Evolutionary conservation across 2,797 vertebrate genomes (phyloP).

Genomic region (Channallabes apus): DNA sequence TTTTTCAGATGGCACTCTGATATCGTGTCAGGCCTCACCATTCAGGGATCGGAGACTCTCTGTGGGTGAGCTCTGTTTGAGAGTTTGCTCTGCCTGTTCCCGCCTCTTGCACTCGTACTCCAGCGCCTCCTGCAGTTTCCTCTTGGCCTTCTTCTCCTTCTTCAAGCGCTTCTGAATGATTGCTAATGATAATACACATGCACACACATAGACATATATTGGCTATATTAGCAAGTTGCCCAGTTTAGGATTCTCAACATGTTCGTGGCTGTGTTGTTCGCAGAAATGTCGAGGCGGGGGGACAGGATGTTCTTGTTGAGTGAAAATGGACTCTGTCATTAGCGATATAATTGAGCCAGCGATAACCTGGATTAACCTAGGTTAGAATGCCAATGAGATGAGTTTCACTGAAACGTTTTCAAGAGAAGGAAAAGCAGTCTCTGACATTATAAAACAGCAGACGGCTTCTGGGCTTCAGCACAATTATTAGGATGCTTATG

Average conservation of each 20-base stretch:
- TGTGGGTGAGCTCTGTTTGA: constrained; percentile 94
- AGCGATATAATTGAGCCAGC: constrained; percentile 55
- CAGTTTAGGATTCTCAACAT: constrained; percentile 26
- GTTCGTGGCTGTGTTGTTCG: constrained; percentile 37
- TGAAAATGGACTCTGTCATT: constrained; percentile 59
- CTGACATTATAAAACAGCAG: constrained; percentile 62
- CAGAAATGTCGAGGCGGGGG: constrained; percentile 25
- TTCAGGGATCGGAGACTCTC: constrained; percentile 96
- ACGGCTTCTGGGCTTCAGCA: constrained; percentile 71
- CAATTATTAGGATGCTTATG: constrained; percentile 73
- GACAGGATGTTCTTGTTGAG: constrained; percentile 30
- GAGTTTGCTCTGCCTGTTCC: constrained; percentile 92
- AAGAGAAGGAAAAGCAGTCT: constrained; percentile 45
- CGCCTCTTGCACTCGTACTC: constrained; percentile 98
- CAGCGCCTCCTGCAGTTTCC: constrained; percentile 99
- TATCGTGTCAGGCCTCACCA: constrained; percentile 77
- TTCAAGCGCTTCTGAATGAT: constrained; percentile 99
- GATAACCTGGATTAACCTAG: constrained; percentile 59
- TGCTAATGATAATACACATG: constrained; percentile 69
- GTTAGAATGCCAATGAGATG: constrained; percentile 53
- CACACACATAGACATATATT: constrained; percentile 28
- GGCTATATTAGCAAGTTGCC: constrained; percentile 5
- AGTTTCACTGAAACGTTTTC: constrained; percentile 63
- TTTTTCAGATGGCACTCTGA: constrained; percentile 46
- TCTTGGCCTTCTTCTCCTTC: constrained; percentile 99